Base-by-base conservation (phyloP, 2,888 invertebrate species). In the Nephrocerus scutellatus region DNA sequence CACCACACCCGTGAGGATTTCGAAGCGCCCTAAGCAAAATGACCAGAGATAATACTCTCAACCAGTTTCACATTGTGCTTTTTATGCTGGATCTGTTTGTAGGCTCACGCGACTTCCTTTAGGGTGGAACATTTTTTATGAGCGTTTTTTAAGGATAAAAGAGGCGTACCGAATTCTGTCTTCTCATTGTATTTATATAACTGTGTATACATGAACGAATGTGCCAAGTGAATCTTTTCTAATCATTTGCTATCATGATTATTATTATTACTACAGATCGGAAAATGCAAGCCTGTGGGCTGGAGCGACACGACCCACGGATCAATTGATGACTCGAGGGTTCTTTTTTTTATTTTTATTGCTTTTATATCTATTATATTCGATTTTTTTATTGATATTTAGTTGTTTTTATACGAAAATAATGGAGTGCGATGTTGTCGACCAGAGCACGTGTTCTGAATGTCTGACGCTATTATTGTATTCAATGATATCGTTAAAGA, bases 81-180 rank as follows among this genome's bases (percentile, higher is more conserved):
- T n/a, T n/a, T 26, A 15, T 29, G 29, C 29, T 9, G 9, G 6
- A 15, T 8, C 15, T 29, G 15, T n/a, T n/a, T n/a, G 29, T 15
- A n/a, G 18, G 14, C 29, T 15, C 15, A 18, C 6, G 31, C 31
- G 31, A 22, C 28, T 12, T n/a, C n/a, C n/a, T n/a, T n/a, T n/a
- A n/a, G n/a, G n/a, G n/a, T n/a, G n/a, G n/a, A n/a, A n/a, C n/a
- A n/a, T n/a, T n/a, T n/a, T n/a, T n/a, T n/a, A n/a, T n/a, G n/a
- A n/a, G 56, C 55, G 59, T 57, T 52, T 57, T 48, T 19, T 43
- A 43, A 44, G 47, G 47, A 44, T 47, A 47, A 60, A 58, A 52
- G 31, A 62, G 61, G 61, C 62, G 61, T 55, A 52, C 43, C 61
- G 43, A 62, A 63, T 62, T 53, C 50, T 47, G 56, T 53, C 58